Evolutionary conservation across 2,797 vertebrate species (phyloP).

Genomic region (Acrossocheilus fasciatus): DNA sequence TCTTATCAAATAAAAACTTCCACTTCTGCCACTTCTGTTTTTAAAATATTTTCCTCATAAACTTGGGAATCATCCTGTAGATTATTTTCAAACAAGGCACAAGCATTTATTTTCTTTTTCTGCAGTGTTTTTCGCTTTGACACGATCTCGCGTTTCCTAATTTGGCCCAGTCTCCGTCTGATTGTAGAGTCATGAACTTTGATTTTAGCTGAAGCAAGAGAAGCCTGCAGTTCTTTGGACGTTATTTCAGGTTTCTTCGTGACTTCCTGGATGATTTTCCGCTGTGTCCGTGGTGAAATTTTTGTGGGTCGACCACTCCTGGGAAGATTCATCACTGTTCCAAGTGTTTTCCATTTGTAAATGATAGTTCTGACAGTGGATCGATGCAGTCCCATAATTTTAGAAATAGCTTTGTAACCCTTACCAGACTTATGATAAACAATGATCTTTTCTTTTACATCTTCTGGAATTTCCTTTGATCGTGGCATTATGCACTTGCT

Average conservation of each 20-base stretch:
- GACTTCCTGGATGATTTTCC: conserved; percentile 55
- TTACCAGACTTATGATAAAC: conserved; percentile 43
- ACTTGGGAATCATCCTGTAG: neutral
- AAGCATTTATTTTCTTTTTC: neutral
- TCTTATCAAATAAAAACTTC: neutral
- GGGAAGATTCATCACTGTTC: conserved; percentile 49
- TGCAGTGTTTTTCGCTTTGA: neutral
- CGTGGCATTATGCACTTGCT: conserved; percentile 36
- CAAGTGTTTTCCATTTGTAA: conserved; percentile 48
- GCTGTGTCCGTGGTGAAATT: conserved; percentile 62
- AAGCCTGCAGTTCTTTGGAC: conserved; percentile 50
- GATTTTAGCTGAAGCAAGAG: conserved; percentile 71
- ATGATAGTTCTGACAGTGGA: conserved; percentile 51
- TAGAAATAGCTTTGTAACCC: conserved; percentile 55
- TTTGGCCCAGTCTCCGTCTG: conserved; percentile 58
- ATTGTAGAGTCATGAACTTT: conserved; percentile 63
- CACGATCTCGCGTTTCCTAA: neutral
- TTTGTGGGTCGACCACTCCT: conserved; percentile 60
- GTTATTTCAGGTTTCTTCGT: conserved; percentile 50
- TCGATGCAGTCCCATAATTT: conserved; percentile 45
- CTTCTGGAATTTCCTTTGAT: conserved; percentile 52
- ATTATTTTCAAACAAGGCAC: neutral
- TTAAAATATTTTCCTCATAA: conserved; percentile 29
- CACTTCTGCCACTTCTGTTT: conserved; percentile 8
- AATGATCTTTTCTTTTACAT: conserved; percentile 33